Percentiles rank a stretch among this genome's conserved stretches.
Evolutionary conservation across 2,113 vertebrate species (phyloP).

Genomic region (Pipra filicauda): DNA sequence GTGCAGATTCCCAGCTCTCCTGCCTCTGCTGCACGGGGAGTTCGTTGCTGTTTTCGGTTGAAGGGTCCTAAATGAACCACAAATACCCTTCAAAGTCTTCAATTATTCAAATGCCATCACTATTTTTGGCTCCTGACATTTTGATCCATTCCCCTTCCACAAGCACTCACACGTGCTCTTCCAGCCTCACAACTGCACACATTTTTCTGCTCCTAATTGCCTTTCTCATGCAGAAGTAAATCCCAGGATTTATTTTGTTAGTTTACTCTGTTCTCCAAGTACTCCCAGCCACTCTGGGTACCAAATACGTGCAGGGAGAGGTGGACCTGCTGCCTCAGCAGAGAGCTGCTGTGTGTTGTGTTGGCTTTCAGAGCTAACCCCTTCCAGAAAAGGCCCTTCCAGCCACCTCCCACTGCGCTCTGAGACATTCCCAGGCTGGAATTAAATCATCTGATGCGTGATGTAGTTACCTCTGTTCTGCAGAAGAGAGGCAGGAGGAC

Average conservation of each 20-base stretch:
- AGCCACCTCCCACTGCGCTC: neutral
- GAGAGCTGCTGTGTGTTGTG: neutral
- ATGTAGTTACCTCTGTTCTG: conserved; percentile 83
- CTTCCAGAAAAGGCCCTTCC: neutral
- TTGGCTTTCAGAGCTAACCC: neutral
- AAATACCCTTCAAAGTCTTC: neutral
- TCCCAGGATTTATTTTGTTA: neutral
- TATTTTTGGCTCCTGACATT: neutral
- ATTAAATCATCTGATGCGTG: accelerated
- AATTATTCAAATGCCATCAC: neutral
- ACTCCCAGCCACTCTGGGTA: neutral
- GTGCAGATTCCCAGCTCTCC: neutral
- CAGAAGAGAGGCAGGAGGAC: conserved; percentile 86
- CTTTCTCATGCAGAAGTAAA: neutral
- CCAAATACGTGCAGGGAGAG: neutral
- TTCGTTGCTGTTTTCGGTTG: neutral
- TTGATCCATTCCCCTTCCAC: neutral
- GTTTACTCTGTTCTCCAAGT: neutral
- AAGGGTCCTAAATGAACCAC: neutral
- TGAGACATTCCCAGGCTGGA: neutral
- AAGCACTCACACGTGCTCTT: neutral
- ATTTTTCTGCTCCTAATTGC: neutral
- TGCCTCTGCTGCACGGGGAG: neutral
- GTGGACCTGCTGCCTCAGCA: neutral
- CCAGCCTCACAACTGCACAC: neutral